A percentile compares a stretch with the other conserved stretches of the same genome.
These are phyloP conservation scores for Oreortyx pictus DNA, from an alignment of 2,797 vertebrate species.

Conservation along the genomic window DNA sequence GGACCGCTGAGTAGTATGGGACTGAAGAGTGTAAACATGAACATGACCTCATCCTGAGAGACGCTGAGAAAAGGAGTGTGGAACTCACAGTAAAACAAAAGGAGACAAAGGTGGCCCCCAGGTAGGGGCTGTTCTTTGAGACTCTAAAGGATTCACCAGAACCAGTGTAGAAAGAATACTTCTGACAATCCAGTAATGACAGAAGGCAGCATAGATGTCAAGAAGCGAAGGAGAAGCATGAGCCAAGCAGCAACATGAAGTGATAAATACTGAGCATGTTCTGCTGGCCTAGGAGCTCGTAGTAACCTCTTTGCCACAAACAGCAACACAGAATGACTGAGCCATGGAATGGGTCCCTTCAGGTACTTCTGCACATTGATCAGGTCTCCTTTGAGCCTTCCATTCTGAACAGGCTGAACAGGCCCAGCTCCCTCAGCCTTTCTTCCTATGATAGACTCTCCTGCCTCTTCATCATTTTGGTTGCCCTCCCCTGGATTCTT, in stretches of 20 bases:
- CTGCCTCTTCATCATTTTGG: too few species aligned
- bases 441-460: too few species aligned
- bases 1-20: background rate
- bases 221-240: background rate
- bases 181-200: background rate
- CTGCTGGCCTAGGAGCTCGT: background rate
- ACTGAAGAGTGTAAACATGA: background rate
- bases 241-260: background rate
- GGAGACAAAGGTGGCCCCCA: background rate
- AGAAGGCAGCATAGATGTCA: background rate
- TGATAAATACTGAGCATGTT: background rate
- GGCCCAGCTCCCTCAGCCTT: too few species aligned
- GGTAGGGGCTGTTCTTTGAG: rapidly evolving
- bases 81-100: background rate
- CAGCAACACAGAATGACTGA: too few species aligned
- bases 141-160: background rate
- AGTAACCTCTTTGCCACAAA: background rate
- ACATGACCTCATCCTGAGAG: background rate
- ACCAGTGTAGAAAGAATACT: background rate
- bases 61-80: rapidly evolving
- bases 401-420: too few species aligned
- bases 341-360: too few species aligned
- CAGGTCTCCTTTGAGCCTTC: too few species aligned
- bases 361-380: too few species aligned
- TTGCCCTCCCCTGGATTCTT: too few species aligned